Evolutionary conservation across 2,797 vertebrate genomes (phyloP).

Genomic region (Lacerta bilineata): DNA sequence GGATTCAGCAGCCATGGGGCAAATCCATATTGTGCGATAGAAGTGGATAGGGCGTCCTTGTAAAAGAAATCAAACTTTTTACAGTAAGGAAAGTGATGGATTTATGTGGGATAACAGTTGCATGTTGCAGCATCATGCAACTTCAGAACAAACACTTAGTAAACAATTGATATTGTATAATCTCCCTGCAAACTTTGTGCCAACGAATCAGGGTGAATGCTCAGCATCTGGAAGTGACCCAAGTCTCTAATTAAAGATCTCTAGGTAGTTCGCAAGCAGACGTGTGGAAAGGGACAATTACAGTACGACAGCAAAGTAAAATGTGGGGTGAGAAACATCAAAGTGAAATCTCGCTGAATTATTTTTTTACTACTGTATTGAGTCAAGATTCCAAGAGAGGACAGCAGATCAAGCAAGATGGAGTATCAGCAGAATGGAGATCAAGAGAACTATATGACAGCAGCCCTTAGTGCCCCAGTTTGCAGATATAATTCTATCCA

Average conservation of each 20-base stretch:
- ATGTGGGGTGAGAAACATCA: not conserved
- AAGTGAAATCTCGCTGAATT: not conserved
- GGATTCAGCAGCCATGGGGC: no score
- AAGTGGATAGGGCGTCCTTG: no score
- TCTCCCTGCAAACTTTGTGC: no score
- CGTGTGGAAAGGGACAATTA: not conserved
- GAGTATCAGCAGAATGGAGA: not conserved
- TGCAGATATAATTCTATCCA: not conserved
- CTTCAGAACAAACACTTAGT: no score
- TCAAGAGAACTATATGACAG: not conserved
- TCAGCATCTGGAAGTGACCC: no score
- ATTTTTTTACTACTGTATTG: not conserved
- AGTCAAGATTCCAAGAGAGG: not conserved
- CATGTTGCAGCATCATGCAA: no score
- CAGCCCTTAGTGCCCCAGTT: not conserved
- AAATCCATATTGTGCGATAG: no score
- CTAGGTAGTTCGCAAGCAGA: not conserved
- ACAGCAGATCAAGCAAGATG: not conserved
- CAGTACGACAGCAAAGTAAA: not conserved
- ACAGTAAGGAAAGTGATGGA: no score
- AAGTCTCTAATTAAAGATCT: conserved; percentile 1
- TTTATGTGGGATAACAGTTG: no score
- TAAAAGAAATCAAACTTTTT: no score
- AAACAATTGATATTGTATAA: no score
- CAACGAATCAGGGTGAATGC: no score